These are phyloP conservation scores for Drosophila stalkeri DNA, from an alignment of 2,888 invertebrate species.

Conservation along the genomic window DNA sequence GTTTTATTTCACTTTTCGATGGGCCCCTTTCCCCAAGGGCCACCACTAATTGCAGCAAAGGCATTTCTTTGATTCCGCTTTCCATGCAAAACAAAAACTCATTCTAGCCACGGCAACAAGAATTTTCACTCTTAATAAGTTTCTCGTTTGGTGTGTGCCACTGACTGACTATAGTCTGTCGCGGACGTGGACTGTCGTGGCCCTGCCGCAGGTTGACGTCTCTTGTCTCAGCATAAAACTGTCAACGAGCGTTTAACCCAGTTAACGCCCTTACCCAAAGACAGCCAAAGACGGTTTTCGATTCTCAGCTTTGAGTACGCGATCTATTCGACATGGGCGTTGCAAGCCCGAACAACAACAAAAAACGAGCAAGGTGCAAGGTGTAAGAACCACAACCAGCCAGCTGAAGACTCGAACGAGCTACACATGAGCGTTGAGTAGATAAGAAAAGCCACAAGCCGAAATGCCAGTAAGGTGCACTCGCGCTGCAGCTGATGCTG, in stretches of 20 bases:
- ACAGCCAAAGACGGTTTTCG: constrained; percentile 23
- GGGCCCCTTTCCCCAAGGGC: constrained; percentile 28
- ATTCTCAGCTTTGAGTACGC: constrained; percentile 25
- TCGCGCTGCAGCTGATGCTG: constrained; percentile 33
- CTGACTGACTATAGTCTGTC: constrained; percentile 66
- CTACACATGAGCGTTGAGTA: constrained; percentile 43
- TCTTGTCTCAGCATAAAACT: constrained; percentile 67
- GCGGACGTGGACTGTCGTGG: constrained; percentile 19
- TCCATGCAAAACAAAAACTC: constrained; percentile 62
- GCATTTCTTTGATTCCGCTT: constrained; percentile 55
- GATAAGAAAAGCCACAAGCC: constrained; percentile 63
- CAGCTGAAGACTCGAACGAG: constrained; percentile 30
- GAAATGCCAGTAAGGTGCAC: constrained; percentile 55
- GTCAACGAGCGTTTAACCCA: constrained; percentile 77
- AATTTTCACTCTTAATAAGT: constrained; percentile 80
- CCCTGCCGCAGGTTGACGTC: constrained; percentile 29
- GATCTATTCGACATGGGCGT: constrained; percentile 57
- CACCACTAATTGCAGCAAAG: constrained; percentile 58
- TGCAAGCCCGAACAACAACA: constrained; percentile 21
- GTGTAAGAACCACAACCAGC: constrained; percentile 65
- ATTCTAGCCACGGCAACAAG: constrained; percentile 55
- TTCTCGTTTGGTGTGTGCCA: constrained; percentile 74
- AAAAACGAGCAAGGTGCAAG: constrained; percentile 60
- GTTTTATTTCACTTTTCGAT: constrained; percentile 70
- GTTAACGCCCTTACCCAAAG: constrained; percentile 73